Evolutionary conservation across 2,797 vertebrate species (phyloP), one percentile per base, ranked within the genome.

Genomic region (Malurus splendens): DNA sequence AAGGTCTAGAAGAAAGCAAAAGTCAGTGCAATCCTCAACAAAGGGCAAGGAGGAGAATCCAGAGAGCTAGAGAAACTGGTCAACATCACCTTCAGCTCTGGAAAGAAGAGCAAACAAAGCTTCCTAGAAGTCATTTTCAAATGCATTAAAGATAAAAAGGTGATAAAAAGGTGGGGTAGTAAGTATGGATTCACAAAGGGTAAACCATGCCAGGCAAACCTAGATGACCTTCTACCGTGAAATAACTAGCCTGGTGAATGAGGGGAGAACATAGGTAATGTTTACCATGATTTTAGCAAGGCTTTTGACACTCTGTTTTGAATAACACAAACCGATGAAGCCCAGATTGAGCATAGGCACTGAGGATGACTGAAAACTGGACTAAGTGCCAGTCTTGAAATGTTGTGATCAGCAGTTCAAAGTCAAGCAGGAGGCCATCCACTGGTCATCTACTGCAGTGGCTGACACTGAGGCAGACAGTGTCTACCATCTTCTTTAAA

Each of bases 1-100:
- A 81, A 78, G 48, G 18, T 86, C 47, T 55, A 48, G 20, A 91
- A 81, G 16, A 87, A 94, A 92, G 45, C 39, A 94, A 93, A 86
- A 38, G 23, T 55, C 80, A 87, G 36, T 22, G 32, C 44, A 83
- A 33, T 64, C 47, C 68, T 81, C 18, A 83, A 90, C 80, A 80
- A 77, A 82, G 25, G 30, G 32, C 80, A 83, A 81, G 39, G 19
- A 89, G 8, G 25, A 92, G 1, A 42, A 89, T 36, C 8, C 32
- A 60, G 54, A 25, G 19, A 86, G 30, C 36, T 74, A 78, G 39
- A 78, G 36, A 65, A 12, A 25, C 8, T 9, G 0, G 45, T 54
- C 50, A 87, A 67, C 19, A 80, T 27, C 61, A 81, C 27, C 59
- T 54, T 74, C 30, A 87, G 14, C 32, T 60, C 66, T 68, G 28